phyloP scores from a whole-genome alignment of 2,888 invertebrate genomes.

The Cyclophora albipunctata region DNA sequence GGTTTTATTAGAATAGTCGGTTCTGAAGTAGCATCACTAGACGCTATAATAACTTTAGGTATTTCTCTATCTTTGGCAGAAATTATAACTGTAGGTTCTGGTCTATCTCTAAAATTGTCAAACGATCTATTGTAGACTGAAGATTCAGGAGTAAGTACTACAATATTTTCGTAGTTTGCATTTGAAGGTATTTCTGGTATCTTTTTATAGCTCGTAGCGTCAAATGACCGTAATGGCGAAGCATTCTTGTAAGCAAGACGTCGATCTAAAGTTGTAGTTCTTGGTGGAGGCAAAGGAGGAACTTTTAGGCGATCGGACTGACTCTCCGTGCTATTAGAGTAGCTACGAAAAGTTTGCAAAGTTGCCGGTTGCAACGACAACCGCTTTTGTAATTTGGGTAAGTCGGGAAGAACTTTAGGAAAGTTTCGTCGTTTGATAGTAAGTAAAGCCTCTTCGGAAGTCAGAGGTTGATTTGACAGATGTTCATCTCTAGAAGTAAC shows the following conservation, averaged over 20 bases:
- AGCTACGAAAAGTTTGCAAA: conserved; percentile 57
- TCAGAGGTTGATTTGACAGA: conserved; percentile 52
- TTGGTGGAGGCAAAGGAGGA: conserved; percentile 84
- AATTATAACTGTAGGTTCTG: conserved; percentile 22
- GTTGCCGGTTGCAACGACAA: conserved; percentile 77
- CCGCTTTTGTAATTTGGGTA: conserved; percentile 77
- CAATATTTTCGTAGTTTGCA: conserved; percentile 60
- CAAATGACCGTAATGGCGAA: conserved; percentile 58
- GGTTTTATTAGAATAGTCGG: conserved; percentile 78
- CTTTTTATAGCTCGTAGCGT: conserved; percentile 35
- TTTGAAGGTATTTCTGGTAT: conserved; percentile 28
- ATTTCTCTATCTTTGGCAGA: conserved; percentile 40
- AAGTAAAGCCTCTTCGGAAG: conserved; percentile 81
- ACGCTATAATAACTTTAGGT: conserved; percentile 71
- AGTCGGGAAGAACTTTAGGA: conserved; percentile 90
- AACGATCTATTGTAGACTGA: conserved; percentile 33
- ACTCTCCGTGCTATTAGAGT: conserved; percentile 39
- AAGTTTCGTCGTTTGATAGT: conserved; percentile 86
- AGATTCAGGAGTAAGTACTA: conserved; percentile 34
- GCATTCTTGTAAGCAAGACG: conserved; percentile 63
- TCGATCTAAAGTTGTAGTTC: conserved; percentile 81
- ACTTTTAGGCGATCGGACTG: conserved; percentile 54
- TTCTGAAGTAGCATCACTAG: conserved; percentile 66
- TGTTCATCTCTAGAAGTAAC: conserved; percentile 82
- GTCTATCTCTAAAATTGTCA: conserved; percentile 30